These are phyloP conservation scores for Motacilla tschutschensis DNA, from an alignment of 2,113 vertebrate genomes.

Conservation along the genomic window DNA sequence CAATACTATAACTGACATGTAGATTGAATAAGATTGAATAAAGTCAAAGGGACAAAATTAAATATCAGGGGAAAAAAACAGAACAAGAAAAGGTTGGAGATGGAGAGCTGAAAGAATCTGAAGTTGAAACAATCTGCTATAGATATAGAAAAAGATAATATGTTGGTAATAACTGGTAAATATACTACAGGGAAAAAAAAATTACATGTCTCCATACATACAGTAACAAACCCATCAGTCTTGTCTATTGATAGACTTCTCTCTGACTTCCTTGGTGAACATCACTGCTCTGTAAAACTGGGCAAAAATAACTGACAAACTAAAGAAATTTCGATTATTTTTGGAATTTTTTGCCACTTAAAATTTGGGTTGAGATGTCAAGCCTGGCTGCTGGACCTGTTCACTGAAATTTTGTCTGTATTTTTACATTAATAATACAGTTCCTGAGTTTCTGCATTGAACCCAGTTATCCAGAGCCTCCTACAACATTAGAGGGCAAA, in stretches of 20 bases:
- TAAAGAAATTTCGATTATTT: background rate
- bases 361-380: background rate
- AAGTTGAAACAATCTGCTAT: background rate
- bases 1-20: background rate
- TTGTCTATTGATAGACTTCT: background rate
- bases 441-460: background rate
- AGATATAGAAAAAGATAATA: background rate
- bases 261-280: background rate
- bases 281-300: background rate
- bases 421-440: background rate
- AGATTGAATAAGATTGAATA: background rate
- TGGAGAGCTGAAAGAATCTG: background rate
- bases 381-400: background rate
- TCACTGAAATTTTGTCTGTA: background rate
- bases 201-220: background rate
- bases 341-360: background rate
- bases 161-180: background rate
- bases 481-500: background rate
- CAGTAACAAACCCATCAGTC: background rate
- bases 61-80: background rate
- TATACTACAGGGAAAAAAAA: background rate
- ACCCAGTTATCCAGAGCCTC: background rate
- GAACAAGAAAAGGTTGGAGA: background rate
- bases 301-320: background rate
- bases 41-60: background rate